Evolutionary conservation across 2,888 invertebrate species (phyloP), one percentile per base, ranked within the genome.

Genomic region (Rotaria socialis): DNA sequence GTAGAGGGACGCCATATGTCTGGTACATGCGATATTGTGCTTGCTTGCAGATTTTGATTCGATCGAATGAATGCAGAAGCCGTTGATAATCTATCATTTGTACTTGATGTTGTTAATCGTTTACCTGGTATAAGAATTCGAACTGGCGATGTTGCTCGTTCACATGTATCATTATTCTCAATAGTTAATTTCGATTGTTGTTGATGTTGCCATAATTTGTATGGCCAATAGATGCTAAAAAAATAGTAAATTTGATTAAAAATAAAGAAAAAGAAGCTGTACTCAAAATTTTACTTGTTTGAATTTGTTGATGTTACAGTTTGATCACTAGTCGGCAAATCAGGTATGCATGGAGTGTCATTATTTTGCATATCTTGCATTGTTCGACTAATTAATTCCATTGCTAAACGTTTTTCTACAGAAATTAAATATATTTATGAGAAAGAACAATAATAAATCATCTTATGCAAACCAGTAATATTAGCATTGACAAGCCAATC

Each of bases 341-440:
- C 27, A 6, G 67, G 19, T 14, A 35, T 55, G 22, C 19, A n/a
- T 27, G n/a, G 0, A 67, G 27, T 35, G 27, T 67, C 67, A 27
- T 67, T 3, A n/a, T 67, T 67, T 55, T 55, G 55, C 67, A 67
- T 67, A 67, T 67, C 67, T 67, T 67, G 67, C 67, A 67, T 67
- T 27, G 67, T 67, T n/a, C 67, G 67, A n/a, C 67, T 67, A 14
- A 67, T 67, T 27, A 67, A n/a, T 27, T 67, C 67, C 67, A 67
- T 67, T 16, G 67, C 67, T 67, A 67, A 67, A 27, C 67, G 67
- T 67, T 67, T 67, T 67, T 67, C 67, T 67, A 67, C 11, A 52
- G 8, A 52, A 16, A 52, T 14, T 16, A 3, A 67, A 27, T 67
- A 10, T 27, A 67, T 67, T 50, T 3, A 4, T 27, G 14, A 67